phyloP scores from a whole-genome alignment of 2,888 invertebrate species.

The Portevinia maculata region DNA sequence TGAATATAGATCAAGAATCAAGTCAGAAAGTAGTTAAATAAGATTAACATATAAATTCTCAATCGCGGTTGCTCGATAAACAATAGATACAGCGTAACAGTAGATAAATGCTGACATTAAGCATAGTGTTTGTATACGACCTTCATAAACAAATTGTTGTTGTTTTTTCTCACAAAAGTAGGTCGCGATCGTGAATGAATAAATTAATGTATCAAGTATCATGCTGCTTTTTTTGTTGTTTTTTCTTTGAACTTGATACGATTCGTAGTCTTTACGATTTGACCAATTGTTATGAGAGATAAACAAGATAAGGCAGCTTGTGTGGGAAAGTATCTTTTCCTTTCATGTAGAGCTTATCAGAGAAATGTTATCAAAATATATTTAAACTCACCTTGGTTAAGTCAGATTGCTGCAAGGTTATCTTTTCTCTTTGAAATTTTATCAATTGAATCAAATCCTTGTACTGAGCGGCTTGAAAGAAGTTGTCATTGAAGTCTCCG shows the following conservation, averaged over 20 bases:
- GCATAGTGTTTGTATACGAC: conserved; percentile 37
- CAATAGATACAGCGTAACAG: neutral
- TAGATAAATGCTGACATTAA: conserved; percentile 14
- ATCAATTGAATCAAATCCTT: conserved; percentile 93
- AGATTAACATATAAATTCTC: too few relatives aligned
- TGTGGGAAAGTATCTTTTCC: conserved; percentile 5
- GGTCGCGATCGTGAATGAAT: conserved; percentile 38
- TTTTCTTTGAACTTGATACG: conserved; percentile 15
- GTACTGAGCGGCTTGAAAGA: conserved; percentile 89
- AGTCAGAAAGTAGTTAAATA: neutral
- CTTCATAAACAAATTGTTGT: conserved; percentile 26
- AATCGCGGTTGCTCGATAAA: too few relatives aligned
- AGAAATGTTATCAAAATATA: neutral
- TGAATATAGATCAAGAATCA: neutral
- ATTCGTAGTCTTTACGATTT: conserved; percentile 9
- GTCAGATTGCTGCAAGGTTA: conserved; percentile 94
- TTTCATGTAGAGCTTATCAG: neutral
- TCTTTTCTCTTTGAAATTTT: conserved; percentile 95
- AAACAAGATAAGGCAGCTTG: neutral
- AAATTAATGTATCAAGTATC: conserved; percentile 38
- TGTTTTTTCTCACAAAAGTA: conserved; percentile 9
- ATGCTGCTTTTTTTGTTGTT: conserved; percentile 11
- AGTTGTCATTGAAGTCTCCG: conserved; percentile 84
- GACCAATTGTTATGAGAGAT: conserved; percentile 4
- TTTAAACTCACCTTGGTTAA: conserved; percentile 90